Evolutionary conservation across 2,888 invertebrate species (phyloP).

Genomic region (Steinernema carpocapsae): DNA sequence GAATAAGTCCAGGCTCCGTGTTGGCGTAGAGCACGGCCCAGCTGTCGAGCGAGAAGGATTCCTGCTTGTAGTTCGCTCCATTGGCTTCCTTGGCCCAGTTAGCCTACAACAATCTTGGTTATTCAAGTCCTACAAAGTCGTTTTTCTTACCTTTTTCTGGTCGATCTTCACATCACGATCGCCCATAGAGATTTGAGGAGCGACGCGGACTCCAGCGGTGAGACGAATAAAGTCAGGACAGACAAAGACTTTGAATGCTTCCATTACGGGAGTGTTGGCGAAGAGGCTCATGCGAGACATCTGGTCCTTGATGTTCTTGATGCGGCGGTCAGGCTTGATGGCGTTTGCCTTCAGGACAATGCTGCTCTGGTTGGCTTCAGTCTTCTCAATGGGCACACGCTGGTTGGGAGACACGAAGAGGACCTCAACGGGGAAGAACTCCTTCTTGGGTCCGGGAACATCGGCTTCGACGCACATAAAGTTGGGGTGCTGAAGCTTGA

Average conservation of each 20-base stretch:
- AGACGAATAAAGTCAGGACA: not conserved
- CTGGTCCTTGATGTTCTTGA: not conserved
- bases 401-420: constrained; percentile 43
- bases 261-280: not conserved
- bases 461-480: constrained; percentile 23
- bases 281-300: constrained; percentile 1
- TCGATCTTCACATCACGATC: not conserved
- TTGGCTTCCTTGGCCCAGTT: not conserved
- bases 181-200: not conserved
- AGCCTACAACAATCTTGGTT: not conserved
- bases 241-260: not conserved
- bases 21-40: not conserved
- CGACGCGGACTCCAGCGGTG: not conserved
- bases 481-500: not conserved
- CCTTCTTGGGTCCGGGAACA: constrained; percentile 2
- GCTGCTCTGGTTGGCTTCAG: constrained; percentile 37
- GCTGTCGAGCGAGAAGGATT: not conserved
- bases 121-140: not conserved
- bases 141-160: not conserved
- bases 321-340: not conserved
- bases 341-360: constrained; percentile 12
- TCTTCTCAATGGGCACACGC: constrained; percentile 47
- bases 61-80: not conserved
- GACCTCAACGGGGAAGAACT: constrained; percentile 40
- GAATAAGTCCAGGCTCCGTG: not conserved